Percentiles rank a stretch among this genome's conserved stretches.
Conservation (phyloP, 1,140 invertebrate genomes). For the Formica selysi region DNA sequence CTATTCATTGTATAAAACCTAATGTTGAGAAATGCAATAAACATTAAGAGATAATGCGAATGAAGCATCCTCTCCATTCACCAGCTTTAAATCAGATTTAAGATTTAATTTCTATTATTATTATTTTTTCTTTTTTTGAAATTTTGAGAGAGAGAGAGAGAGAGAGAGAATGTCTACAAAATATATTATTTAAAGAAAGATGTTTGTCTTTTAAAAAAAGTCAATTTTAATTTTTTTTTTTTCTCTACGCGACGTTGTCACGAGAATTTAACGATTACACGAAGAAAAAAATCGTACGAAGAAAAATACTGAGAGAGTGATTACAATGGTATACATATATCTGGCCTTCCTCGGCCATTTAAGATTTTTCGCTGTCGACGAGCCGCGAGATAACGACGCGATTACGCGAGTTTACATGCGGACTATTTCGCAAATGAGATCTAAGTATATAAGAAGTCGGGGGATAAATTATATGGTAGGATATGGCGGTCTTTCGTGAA, state of each 20-base stretch:
- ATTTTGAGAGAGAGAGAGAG: not conserved
- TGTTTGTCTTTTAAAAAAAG: constrained; percentile 2
- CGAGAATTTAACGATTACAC: constrained; percentile 33
- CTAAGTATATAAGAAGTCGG: not conserved
- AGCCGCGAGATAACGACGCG: not conserved
- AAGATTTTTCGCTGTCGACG: constrained; percentile 3
- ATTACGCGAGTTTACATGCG: constrained; percentile 12
- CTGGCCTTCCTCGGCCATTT: constrained; percentile 9
- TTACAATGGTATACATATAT: not conserved
- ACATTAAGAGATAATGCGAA: too few species aligned
- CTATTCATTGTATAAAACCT: too few species aligned
- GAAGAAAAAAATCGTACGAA: constrained; percentile 9
- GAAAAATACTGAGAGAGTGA: not conserved
- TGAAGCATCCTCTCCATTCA: too few species aligned
- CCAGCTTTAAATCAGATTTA: too few species aligned
- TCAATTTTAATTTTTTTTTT: constrained; percentile 3
- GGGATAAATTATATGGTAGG: constrained; percentile 42
- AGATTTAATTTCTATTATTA: too few species aligned
- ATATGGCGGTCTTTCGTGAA: not conserved
- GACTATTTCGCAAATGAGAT: constrained; percentile 52
- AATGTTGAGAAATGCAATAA: too few species aligned
- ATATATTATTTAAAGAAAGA: not conserved
- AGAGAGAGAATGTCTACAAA: not conserved
- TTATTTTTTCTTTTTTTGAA: too few species aligned
- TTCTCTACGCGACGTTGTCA: not conserved